phyloP scores from a whole-genome alignment of 2,113 vertebrate species.

The Aythya baeri region DNA sequence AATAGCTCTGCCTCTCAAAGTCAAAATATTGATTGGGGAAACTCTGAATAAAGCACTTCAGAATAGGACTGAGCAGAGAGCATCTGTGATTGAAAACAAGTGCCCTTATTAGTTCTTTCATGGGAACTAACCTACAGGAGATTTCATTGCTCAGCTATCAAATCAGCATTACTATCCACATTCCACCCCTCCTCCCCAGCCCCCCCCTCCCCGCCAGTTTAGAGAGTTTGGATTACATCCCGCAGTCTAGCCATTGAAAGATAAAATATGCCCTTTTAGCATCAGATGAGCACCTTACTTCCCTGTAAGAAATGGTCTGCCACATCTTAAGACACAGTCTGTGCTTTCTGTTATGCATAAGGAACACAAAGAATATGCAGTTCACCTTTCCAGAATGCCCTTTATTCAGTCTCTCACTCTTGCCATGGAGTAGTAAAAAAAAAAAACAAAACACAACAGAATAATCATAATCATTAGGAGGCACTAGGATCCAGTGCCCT shows the following conservation, averaged over 20 bases:
- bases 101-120: constrained; percentile 61
- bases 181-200: background rate
- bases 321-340: background rate
- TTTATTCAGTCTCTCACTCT: background rate
- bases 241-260: background rate
- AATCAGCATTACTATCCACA: constrained; percentile 38
- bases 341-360: background rate
- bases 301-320: constrained; percentile 4
- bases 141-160: constrained; percentile 46
- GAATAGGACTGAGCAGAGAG: constrained; percentile 42
- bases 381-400: background rate
- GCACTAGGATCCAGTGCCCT: background rate
- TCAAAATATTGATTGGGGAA: constrained; percentile 70
- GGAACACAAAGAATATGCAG: background rate
- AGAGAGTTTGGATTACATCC: constrained; percentile 37
- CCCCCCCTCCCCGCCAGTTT: background rate
- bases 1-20: constrained; percentile 65
- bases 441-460: too few relatives aligned
- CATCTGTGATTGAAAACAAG: constrained; percentile 69
- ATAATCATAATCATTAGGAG: background rate
- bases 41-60: constrained; percentile 64
- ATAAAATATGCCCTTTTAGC: constrained; percentile 24
- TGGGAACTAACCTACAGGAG: constrained; percentile 52
- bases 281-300: constrained; percentile 15
- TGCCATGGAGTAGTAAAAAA: background rate